Conservation (phyloP, 2,888 invertebrate genomes). For the Conistra vaccinii region DNA sequence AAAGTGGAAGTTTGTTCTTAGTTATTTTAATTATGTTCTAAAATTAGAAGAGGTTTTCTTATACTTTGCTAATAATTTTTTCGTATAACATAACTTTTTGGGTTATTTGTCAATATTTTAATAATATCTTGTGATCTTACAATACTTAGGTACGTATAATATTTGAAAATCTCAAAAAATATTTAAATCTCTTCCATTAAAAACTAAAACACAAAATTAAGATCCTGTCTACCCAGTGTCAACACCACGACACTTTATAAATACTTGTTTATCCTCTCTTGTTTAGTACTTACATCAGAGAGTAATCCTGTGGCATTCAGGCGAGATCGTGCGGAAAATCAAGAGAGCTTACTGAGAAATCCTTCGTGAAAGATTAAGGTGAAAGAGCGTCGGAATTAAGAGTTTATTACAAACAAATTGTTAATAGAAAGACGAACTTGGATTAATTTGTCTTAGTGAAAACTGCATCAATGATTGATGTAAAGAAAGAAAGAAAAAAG, state of each 20-base stretch:
- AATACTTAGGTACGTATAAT: background rate
- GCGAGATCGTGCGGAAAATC: slow-evolving; percentile 34
- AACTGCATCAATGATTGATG: background rate
- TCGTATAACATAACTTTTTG: background rate
- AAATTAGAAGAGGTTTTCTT: background rate
- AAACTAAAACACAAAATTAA: background rate
- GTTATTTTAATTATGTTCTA: background rate
- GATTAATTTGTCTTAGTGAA: background rate
- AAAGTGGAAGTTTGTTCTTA: background rate
- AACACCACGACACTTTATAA: background rate
- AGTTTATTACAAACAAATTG: slow-evolving; percentile 10
- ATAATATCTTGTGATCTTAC: background rate
- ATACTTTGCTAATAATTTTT: background rate
- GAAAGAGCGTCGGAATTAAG: slow-evolving; percentile 11
- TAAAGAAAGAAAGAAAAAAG: too few relatives aligned
- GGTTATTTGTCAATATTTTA: too few relatives aligned
- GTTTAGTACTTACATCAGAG: slow-evolving; percentile 17
- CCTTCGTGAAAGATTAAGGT: slow-evolving; percentile 22
- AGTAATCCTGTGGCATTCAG: slow-evolving; percentile 36
- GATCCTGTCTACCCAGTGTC: background rate
- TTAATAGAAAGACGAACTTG: background rate
- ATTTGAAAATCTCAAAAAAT: background rate
- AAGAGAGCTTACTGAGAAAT: slow-evolving; percentile 30
- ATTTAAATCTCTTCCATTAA: background rate
- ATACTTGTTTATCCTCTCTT: slow-evolving; percentile 23